Conservation (phyloP, 2,888 invertebrate species). For the Lasiommata megera region DNA sequence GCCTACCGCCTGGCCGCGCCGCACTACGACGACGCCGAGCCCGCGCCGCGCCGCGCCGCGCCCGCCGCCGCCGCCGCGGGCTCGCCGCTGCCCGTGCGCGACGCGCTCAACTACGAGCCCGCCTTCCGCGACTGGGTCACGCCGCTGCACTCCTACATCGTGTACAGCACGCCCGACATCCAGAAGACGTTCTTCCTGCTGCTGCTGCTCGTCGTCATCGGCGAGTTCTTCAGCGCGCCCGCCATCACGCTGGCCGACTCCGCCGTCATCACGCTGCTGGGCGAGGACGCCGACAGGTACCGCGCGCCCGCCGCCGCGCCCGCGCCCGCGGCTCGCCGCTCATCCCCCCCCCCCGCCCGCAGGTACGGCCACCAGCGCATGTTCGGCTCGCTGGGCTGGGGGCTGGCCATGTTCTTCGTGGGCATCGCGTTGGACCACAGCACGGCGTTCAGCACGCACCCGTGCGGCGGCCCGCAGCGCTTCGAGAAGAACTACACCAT, state of each 20-base stretch:
- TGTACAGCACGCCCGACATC: conserved; percentile 93
- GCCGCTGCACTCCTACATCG: conserved; percentile 95
- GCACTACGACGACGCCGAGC: conserved; percentile 60
- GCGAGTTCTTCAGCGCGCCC: conserved; percentile 98
- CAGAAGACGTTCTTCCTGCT: conserved; percentile 98
- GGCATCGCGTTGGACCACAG: conserved; percentile 98
- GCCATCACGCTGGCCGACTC: conserved; percentile 97
- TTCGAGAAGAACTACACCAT: conserved; percentile 99
- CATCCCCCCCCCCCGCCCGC: conserved; percentile 3
- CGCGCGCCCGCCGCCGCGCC: too few relatives aligned
- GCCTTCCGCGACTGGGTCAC: conserved; percentile 89
- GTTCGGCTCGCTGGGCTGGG: conserved; percentile 99
- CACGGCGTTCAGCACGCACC: conserved; percentile 96
- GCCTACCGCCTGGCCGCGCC: conserved; percentile 84
- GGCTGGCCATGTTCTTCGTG: conserved; percentile 98
- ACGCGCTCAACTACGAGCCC: conserved; percentile 88
- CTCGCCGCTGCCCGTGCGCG: conserved; percentile 88
- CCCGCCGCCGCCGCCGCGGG: conserved; percentile 53
- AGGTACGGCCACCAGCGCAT: conserved; percentile 97
- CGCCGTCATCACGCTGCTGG: conserved; percentile 93
- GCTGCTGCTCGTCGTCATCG: conserved; percentile 94
- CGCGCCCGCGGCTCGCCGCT: background rate
- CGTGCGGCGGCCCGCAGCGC: conserved; percentile 92
- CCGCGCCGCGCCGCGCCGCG: conserved; percentile 48
- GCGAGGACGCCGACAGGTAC: conserved; percentile 90